A percentile compares a stretch with the other conserved stretches of the same genome.
Evolutionary conservation across 2,113 vertebrate species (phyloP).

Genomic region (Papio anubis): DNA sequence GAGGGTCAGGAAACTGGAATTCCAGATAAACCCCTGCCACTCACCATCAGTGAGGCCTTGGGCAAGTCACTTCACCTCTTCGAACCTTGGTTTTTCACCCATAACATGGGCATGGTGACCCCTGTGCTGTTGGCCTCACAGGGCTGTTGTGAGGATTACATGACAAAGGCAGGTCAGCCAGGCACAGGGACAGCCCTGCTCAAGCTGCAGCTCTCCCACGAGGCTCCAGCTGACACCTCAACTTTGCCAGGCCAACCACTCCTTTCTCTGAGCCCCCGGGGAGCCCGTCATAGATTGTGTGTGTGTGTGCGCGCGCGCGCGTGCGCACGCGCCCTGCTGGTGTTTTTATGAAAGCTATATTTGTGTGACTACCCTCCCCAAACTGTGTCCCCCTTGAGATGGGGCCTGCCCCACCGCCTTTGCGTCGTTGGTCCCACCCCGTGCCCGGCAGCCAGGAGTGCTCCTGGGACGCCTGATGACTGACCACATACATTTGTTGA

Average conservation of each 20-base stretch:
- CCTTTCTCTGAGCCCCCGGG: neutral
- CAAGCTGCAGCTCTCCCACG: neutral
- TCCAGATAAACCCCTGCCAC: neutral
- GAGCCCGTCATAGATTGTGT: neutral
- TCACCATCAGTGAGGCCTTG: neutral
- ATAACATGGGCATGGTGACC: conserved; percentile 4
- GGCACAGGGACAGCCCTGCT: neutral
- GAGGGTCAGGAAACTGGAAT: neutral
- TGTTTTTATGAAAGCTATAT: too few relatives aligned
- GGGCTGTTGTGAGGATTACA: neutral
- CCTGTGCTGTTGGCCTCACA: neutral
- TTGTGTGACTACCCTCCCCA: neutral
- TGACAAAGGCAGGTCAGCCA: neutral
- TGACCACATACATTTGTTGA: neutral
- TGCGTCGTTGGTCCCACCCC: accelerated
- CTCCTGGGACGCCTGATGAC: neutral
- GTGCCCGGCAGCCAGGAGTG: neutral
- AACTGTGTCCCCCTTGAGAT: neutral
- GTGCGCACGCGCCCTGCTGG: too few relatives aligned
- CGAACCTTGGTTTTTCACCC: conserved; percentile 24
- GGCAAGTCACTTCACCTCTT: neutral
- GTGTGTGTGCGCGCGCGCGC: too few relatives aligned
- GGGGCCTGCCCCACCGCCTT: neutral
- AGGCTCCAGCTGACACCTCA: too few relatives aligned
- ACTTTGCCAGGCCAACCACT: neutral